These are phyloP conservation scores for Hemibagrus wyckioides DNA, from an alignment of 2,113 vertebrate species.

Conservation along the genomic window DNA sequence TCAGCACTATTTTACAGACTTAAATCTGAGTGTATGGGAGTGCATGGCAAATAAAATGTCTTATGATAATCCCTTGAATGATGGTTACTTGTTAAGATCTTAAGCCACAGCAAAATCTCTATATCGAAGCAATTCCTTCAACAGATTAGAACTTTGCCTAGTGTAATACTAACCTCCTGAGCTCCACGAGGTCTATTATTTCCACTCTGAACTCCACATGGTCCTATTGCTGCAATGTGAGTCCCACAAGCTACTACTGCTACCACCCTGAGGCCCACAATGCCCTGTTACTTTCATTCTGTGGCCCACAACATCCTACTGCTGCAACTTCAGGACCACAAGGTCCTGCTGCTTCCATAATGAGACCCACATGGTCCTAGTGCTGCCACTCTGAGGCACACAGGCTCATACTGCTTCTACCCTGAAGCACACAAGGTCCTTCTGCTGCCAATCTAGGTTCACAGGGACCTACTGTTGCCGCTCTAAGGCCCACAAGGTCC, in stretches of 20 bases:
- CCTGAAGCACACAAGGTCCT: background rate
- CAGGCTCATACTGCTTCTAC: background rate
- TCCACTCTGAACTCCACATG: background rate
- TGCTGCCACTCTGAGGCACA: background rate
- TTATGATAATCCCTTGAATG: slow-evolving; percentile 4
- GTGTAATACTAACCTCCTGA: background rate
- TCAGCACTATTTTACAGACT: slow-evolving; percentile 6
- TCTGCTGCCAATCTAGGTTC: no score
- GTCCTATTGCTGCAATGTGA: background rate
- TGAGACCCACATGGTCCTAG: background rate
- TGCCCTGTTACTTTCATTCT: no score
- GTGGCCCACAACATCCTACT: no score
- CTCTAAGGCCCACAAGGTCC: background rate
- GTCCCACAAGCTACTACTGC: background rate
- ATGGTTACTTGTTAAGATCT: slow-evolving; percentile 18
- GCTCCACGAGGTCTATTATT: background rate
- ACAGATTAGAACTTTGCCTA: background rate
- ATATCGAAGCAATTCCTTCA: slow-evolving; percentile 8
- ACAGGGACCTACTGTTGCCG: background rate
- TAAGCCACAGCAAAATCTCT: background rate
- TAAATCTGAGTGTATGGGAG: background rate
- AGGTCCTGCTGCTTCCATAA: background rate
- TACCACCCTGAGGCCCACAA: background rate
- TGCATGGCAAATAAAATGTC: slow-evolving; percentile 12
- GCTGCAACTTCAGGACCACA: background rate